Conservation (phyloP, 2,797 vertebrate genomes). For the Amblyopsis hoosieri region DNA sequence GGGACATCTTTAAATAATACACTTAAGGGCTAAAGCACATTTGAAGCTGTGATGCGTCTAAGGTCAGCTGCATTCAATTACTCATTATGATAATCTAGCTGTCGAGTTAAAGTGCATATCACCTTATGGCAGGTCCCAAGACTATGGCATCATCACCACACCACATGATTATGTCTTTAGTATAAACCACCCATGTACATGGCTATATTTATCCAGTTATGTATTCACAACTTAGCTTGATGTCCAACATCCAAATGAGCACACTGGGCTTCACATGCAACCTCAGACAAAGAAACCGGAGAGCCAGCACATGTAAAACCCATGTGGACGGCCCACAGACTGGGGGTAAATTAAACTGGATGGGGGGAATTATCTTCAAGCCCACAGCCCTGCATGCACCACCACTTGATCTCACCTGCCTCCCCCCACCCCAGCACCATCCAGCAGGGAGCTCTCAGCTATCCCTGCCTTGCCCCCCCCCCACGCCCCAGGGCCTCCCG, state of each 20-base stretch:
- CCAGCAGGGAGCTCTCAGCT: slow-evolving; percentile 56
- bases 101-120: slow-evolving; percentile 1
- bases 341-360: slow-evolving; percentile 40
- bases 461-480: slow-evolving; percentile 42
- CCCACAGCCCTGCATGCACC: slow-evolving; percentile 33
- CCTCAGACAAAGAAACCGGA: slow-evolving; percentile 44
- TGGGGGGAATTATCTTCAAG: slow-evolving; percentile 41
- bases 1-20: background rate
- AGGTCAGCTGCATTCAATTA: too few relatives aligned
- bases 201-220: background rate
- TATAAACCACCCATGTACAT: background rate
- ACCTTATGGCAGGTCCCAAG: slow-evolving; percentile 26
- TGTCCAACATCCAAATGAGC: slow-evolving; percentile 16
- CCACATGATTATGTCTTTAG: slow-evolving; percentile 13
- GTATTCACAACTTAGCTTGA: background rate
- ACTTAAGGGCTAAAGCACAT: background rate
- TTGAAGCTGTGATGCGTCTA: too few relatives aligned
- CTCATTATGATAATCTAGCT: slow-evolving; percentile 3
- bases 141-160: slow-evolving; percentile 30
- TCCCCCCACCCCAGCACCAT: slow-evolving; percentile 27
- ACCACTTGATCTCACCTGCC: slow-evolving; percentile 57
- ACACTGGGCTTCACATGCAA: slow-evolving; percentile 32
- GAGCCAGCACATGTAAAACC: slow-evolving; percentile 45
- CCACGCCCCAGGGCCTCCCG: slow-evolving; percentile 17
- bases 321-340: slow-evolving; percentile 34